phyloP scores from a whole-genome alignment of 2,797 vertebrate species.

The Argentina silus region DNA sequence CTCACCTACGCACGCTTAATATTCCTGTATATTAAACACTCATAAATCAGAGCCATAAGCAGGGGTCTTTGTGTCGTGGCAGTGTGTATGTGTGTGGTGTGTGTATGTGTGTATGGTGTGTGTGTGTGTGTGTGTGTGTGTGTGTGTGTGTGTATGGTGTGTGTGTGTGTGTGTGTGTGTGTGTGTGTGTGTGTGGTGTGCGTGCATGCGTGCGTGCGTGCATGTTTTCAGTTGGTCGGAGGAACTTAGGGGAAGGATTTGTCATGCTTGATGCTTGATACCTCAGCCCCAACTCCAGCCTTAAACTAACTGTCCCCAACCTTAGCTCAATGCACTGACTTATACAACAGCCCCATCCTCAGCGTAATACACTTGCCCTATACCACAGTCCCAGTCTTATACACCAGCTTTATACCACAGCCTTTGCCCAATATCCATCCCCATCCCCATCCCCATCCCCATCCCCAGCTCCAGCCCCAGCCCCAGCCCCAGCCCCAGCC shows the following conservation, averaged over 20 bases:
- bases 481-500: too few species aligned
- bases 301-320: neutral
- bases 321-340: neutral
- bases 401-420: neutral
- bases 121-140: constrained; percentile 1
- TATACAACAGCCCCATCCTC: neutral
- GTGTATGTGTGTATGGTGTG: constrained; percentile 28
- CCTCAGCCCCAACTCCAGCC: too few species aligned
- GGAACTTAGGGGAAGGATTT: too few species aligned
- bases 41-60: constrained; percentile 81
- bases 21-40: constrained; percentile 86
- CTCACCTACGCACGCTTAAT: constrained; percentile 78
- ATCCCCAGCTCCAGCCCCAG: too few species aligned
- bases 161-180: constrained; percentile 26
- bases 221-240: neutral
- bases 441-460: too few species aligned
- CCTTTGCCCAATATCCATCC: neutral
- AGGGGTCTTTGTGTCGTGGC: constrained; percentile 35
- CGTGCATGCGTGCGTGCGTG: constrained; percentile 17
- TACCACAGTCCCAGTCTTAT: neutral
- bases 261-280: too few species aligned
- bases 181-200: constrained; percentile 1
- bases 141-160: constrained; percentile 28
- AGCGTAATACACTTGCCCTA: too few species aligned
- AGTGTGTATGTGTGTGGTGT: constrained; percentile 28